Evolutionary conservation across 2,113 vertebrate species (phyloP).

Genomic region (Brachypodius melanocephalos): DNA sequence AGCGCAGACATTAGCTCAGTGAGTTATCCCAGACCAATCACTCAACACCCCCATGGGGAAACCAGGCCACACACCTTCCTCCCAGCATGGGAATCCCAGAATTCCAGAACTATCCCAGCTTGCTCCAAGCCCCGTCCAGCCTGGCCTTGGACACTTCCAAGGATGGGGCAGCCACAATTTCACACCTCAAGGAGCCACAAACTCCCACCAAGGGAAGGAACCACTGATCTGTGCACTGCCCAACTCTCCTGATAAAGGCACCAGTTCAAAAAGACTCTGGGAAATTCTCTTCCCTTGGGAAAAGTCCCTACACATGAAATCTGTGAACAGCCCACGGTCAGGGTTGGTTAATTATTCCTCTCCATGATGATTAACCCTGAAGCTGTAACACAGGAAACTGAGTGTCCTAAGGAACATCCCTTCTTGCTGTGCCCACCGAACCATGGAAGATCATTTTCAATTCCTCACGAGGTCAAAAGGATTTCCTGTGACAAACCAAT

Average conservation of each 20-base stretch:
- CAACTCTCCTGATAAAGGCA: background rate
- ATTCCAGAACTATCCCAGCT: background rate
- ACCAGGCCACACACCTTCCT: background rate
- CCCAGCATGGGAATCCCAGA: background rate
- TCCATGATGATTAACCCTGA: background rate
- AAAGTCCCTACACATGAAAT: background rate
- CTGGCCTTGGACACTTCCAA: background rate
- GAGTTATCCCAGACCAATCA: background rate
- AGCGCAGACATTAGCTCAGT: background rate
- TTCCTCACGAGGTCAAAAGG: background rate
- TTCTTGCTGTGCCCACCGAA: background rate
- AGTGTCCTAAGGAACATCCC: background rate
- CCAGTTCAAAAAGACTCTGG: background rate
- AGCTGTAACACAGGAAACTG: background rate
- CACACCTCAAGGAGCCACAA: background rate
- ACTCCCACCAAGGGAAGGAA: background rate
- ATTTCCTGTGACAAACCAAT: background rate
- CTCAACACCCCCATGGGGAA: rapidly evolving
- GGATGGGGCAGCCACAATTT: background rate
- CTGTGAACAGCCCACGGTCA: background rate
- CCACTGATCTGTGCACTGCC: background rate
- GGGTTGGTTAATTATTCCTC: background rate
- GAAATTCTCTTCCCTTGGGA: background rate
- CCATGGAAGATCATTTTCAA: background rate
- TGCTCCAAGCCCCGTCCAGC: background rate